phyloP scores from a whole-genome alignment of 2,113 vertebrate species.

The Odocoileus hemionus region DNA sequence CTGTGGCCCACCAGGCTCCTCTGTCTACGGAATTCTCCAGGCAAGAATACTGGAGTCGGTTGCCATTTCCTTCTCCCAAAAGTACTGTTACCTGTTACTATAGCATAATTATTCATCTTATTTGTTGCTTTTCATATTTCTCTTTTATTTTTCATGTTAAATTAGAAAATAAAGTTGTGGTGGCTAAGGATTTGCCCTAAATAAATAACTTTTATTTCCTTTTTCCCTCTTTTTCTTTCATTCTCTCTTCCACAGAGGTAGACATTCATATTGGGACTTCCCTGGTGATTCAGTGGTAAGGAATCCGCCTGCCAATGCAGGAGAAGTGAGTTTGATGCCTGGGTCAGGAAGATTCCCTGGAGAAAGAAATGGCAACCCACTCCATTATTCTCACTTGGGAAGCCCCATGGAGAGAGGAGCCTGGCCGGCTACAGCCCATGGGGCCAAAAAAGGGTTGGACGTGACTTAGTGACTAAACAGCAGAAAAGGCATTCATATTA shows the following conservation, averaged over 20 bases:
- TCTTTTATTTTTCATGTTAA: not conserved
- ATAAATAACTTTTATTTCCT: not conserved
- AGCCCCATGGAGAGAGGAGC: not conserved
- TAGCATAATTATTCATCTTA: not conserved
- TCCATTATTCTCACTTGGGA: not conserved
- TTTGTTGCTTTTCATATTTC: not conserved
- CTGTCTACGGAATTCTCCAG: too few relatives aligned
- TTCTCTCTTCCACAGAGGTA: not conserved
- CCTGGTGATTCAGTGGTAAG: not conserved
- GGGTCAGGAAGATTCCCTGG: not conserved
- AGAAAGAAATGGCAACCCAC: not conserved
- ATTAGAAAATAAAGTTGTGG: not conserved
- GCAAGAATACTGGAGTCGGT: too few relatives aligned
- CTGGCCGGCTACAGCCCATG: not conserved
- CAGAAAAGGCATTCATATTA: not conserved
- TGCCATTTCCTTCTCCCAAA: not conserved
- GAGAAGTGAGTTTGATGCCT: not conserved
- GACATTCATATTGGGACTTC: not conserved
- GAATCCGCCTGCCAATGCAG: not conserved
- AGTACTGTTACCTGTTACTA: not conserved
- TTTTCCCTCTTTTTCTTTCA: not conserved
- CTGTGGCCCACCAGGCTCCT: too few relatives aligned
- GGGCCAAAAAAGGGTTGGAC: not conserved
- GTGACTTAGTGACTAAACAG: not conserved
- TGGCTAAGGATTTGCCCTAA: not conserved